These are phyloP conservation scores for Brachyopa scutellaris DNA, from an alignment of 2,888 invertebrate genomes.

Conservation along the genomic window DNA sequence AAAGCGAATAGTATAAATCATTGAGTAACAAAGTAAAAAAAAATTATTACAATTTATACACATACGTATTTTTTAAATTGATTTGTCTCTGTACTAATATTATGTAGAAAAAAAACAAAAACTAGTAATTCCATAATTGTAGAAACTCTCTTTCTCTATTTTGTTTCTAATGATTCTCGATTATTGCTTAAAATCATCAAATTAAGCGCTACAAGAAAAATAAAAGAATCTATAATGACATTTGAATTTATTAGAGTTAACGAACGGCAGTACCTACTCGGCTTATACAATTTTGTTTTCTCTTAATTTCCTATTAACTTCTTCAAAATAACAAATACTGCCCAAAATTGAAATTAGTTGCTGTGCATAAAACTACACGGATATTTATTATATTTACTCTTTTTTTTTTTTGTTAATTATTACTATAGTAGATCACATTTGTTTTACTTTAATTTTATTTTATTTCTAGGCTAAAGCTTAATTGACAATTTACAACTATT, in stretches of 20 bases:
- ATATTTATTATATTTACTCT: conserved; percentile 37
- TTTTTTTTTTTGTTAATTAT: conserved; percentile 1
- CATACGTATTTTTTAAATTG: conserved; percentile 45
- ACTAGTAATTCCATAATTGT: conserved; percentile 1
- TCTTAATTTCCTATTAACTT: neutral
- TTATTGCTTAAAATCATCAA: conserved; percentile 1
- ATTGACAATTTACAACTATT: conserved; percentile 24
- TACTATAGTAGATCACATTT: neutral
- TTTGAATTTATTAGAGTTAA: no score
- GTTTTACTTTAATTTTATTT: conserved; percentile 7
- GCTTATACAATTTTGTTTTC: neutral
- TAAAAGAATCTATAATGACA: no score
- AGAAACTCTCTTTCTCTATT: conserved; percentile 18
- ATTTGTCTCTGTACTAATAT: conserved; percentile 29
- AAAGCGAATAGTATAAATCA: conserved; percentile 48
- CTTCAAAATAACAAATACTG: conserved; percentile 52
- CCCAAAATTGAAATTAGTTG: conserved; percentile 43
- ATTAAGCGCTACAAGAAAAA: neutral
- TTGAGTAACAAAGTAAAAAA: conserved; percentile 44
- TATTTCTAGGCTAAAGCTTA: neutral
- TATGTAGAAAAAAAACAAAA: conserved; percentile 22
- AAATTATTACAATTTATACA: conserved; percentile 39
- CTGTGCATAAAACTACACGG: conserved; percentile 27
- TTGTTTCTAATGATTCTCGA: neutral
- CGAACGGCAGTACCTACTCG: conserved; percentile 4